These are phyloP conservation scores for Mus caroli DNA, from an alignment of 2,797 vertebrate genomes.

Conservation along the genomic window DNA sequence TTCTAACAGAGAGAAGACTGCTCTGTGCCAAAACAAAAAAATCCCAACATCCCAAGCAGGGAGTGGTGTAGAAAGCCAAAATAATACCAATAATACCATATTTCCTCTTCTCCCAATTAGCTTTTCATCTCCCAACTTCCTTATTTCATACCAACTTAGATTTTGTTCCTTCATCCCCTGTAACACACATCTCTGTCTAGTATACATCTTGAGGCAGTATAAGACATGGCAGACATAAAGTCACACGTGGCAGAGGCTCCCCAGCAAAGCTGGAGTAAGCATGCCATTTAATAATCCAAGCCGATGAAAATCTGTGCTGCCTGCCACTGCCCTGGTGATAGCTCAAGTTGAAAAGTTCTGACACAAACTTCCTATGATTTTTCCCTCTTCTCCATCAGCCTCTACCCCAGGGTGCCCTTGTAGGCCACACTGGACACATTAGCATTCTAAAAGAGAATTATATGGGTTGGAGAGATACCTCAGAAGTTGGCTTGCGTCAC, in stretches of 20 bases:
- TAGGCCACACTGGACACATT: neutral
- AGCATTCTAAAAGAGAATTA: neutral
- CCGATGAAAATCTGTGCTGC: neutral
- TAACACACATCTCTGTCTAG: neutral
- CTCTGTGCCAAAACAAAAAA: neutral
- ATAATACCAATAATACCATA: neutral
- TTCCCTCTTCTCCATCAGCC: neutral
- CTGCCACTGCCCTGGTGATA: no score
- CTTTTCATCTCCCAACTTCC: neutral
- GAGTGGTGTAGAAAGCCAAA: neutral
- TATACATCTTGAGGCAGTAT: neutral
- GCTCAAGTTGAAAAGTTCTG: neutral
- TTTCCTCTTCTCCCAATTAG: neutral
- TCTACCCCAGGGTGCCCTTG: neutral
- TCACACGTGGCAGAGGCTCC: neutral
- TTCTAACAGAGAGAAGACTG: neutral
- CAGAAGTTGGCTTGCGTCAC: neutral
- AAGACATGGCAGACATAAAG: neutral
- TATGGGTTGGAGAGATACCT: neutral
- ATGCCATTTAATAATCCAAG: neutral
- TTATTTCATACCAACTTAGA: neutral
- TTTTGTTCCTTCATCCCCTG: neutral
- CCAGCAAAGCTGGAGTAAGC: neutral
- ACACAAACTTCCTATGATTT: neutral
- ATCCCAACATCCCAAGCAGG: neutral